These are phyloP conservation scores for Imbricaverruca yamaguchii DNA, from an alignment of 2,888 invertebrate species.

Conservation along the genomic window DNA sequence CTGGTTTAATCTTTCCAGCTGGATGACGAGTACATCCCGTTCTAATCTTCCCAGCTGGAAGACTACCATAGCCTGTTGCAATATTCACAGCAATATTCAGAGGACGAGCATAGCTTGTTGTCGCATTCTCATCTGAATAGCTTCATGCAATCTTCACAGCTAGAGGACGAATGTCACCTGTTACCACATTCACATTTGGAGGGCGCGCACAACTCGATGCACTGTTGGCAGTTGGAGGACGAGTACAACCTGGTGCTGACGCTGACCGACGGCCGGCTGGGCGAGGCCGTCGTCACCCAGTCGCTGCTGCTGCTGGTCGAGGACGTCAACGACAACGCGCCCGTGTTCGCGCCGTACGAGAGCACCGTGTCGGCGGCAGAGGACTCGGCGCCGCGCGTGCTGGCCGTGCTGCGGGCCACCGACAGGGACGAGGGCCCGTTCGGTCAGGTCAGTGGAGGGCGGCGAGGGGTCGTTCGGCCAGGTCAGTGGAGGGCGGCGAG, in stretches of 20 bases:
- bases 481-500: too few species aligned
- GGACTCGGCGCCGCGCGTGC: constrained; percentile 60
- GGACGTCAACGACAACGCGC: constrained; percentile 84
- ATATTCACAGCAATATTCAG: too few species aligned
- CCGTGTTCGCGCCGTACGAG: constrained; percentile 76
- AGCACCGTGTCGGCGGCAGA: constrained; percentile 72
- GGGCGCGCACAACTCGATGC: too few species aligned
- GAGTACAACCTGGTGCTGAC: constrained; percentile 84
- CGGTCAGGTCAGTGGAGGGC: constrained; percentile 59
- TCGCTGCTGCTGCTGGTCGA: constrained; percentile 79
- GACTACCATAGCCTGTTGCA: too few species aligned
- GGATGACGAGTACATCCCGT: too few species aligned
- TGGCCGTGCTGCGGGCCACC: constrained; percentile 74
- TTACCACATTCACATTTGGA: too few species aligned
- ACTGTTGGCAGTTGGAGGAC: constrained; percentile 59
- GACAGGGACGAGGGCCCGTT: constrained; percentile 87
- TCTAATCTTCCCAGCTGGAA: too few species aligned
- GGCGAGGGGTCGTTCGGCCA: neutral
- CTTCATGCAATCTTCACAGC: too few species aligned
- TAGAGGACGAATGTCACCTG: too few species aligned
- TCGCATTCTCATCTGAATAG: too few species aligned
- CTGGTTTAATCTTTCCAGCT: too few species aligned
- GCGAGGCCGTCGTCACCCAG: constrained; percentile 80
- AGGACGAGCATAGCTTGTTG: too few species aligned
- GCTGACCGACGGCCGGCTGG: constrained; percentile 76